phyloP scores from a whole-genome alignment of 2,113 vertebrate genomes.

The Balaeniceps rex region DNA sequence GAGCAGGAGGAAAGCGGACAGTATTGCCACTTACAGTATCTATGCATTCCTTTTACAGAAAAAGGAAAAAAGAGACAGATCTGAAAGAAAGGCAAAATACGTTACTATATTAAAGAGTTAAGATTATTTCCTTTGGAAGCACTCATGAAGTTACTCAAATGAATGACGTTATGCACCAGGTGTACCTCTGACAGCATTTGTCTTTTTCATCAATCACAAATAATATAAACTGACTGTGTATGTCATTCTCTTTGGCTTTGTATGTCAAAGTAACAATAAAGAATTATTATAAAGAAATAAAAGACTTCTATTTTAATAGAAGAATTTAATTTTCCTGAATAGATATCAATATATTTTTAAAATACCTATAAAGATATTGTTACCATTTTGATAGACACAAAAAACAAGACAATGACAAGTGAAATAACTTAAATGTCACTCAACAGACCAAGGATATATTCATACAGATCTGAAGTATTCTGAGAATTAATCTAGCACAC shows the following conservation, averaged over 20 bases:
- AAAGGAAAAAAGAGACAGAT: neutral
- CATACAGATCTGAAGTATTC: neutral
- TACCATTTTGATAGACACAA: neutral
- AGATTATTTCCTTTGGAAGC: neutral
- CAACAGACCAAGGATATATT: neutral
- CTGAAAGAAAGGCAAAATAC: neutral
- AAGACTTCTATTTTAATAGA: neutral
- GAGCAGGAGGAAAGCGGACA: neutral
- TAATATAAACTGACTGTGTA: neutral
- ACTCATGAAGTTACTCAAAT: neutral
- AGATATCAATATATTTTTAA: neutral
- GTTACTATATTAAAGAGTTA: neutral
- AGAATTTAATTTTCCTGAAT: neutral
- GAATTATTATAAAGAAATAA: neutral
- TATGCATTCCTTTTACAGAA: neutral
- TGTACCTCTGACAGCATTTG: neutral
- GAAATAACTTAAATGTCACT: neutral
- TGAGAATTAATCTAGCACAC: neutral
- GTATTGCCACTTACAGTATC: neutral
- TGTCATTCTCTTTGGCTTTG: neutral
- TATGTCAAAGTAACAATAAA: neutral
- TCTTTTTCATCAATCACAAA: neutral
- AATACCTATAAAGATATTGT: neutral
- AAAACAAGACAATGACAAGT: neutral
- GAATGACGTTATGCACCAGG: neutral